These are phyloP conservation scores for Laothoe populi DNA, from an alignment of 2,888 invertebrate genomes.

Conservation along the genomic window DNA sequence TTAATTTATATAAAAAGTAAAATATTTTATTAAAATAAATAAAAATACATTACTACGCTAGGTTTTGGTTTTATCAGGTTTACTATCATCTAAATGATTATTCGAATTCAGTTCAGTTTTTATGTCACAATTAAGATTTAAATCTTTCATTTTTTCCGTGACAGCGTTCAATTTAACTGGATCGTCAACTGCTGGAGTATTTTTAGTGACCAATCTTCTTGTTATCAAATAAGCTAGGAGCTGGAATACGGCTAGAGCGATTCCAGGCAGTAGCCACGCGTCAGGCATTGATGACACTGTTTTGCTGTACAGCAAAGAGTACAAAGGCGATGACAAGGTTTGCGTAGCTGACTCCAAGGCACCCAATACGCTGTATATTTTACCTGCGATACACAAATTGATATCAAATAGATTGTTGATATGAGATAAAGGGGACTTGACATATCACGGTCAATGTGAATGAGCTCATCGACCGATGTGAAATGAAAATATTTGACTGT, in stretches of 20 bases:
- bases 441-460: not conserved
- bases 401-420: not conserved
- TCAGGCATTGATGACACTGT: slow-evolving; percentile 70
- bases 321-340: slow-evolving; percentile 70
- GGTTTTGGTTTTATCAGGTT: slow-evolving; percentile 13
- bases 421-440: not conserved
- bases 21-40: slow-evolving; percentile 5
- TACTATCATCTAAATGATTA: slow-evolving; percentile 26
- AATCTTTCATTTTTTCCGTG: slow-evolving; percentile 3
- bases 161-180: slow-evolving; percentile 8
- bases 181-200: slow-evolving; percentile 34
- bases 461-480: not conserved
- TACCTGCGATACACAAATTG: slow-evolving; percentile 56
- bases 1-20: not conserved
- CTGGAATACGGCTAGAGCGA: slow-evolving; percentile 63
- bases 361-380: slow-evolving; percentile 79
- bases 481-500: not conserved
- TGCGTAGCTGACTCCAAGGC: slow-evolving; percentile 78
- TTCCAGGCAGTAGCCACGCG: slow-evolving; percentile 74
- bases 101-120: slow-evolving; percentile 28
- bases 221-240: slow-evolving; percentile 63
- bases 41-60: not conserved
- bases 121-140: not conserved
- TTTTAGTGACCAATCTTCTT: slow-evolving; percentile 47
- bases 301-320: slow-evolving; percentile 71